Conservation (phyloP, 2,113 vertebrate genomes). For the Malurus cyaneus region DNA sequence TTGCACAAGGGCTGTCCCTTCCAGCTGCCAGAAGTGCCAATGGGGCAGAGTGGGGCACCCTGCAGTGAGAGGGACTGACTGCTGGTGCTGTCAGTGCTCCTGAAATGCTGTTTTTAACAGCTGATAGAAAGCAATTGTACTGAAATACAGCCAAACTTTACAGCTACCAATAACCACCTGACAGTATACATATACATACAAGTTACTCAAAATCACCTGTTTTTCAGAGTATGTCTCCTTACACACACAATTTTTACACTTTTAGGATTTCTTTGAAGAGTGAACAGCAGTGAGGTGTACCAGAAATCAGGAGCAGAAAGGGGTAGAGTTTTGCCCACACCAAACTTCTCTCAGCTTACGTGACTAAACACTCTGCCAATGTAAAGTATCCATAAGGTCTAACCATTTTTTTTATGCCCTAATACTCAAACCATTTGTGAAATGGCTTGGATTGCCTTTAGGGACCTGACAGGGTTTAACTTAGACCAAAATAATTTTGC, state of each 20-base stretch:
- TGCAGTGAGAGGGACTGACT: background rate
- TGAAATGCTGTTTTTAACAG: background rate
- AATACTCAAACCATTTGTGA: background rate
- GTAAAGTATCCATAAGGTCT: background rate
- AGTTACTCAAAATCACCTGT: background rate
- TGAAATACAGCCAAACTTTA: background rate
- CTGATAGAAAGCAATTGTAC: background rate
- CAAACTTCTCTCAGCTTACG: no score
- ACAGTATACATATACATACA: accelerated
- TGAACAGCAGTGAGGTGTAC: background rate
- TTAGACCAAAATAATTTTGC: background rate
- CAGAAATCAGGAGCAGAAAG: background rate
- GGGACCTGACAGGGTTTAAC: background rate
- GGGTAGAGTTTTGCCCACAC: background rate
- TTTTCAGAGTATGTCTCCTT: background rate
- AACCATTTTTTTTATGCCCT: background rate
- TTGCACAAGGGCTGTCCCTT: background rate
- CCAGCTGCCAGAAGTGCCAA: accelerated
- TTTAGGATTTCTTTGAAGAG: background rate
- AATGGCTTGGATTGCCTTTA: background rate
- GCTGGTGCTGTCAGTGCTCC: background rate
- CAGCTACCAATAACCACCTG: background rate
- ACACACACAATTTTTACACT: background rate
- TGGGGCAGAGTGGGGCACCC: background rate
- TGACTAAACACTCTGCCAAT: background rate